Base-by-base conservation (phyloP, 2,113 vertebrate species). In the Corvus moneduloides region DNA sequence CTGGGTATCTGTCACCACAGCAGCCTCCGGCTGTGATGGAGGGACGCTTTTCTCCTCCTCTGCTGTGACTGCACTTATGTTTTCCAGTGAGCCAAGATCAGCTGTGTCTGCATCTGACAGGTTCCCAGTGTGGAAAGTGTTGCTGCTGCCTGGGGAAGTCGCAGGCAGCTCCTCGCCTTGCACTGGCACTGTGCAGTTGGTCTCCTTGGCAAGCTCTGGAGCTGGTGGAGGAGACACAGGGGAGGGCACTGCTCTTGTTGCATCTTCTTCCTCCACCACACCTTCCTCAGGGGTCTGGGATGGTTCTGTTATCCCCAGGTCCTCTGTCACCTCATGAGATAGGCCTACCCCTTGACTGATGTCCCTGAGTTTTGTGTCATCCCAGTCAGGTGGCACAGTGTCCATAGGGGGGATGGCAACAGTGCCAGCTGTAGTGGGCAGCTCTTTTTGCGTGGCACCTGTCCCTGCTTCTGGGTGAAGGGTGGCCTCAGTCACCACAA, bases 341-440 rank as follows among this genome's bases (percentile, higher is more conserved):
- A 5, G 2, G 8, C 74, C 81, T 35, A 37, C 85, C 19, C 68
- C 82, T 72, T 54, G 96, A 64, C 39, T 95, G 55, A 67, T 1
- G 4, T 43, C 73, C 26, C 87, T 93, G 23, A 90, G 39, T 74
- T 98, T 98, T 46, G 98, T 98, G 91, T 98, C 98, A 90, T 98
- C 98, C 98, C 98, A 98, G 39, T 98, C 97, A 14, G 84, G 92
- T 1, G 54, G 15, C 7, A 87, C 41, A 14, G 93, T 68, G 43
- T 88, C 67, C 11, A 14, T 1, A 12, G 76, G 12, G 23, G 17
- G 86, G 37, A 39, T 6, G 26, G 72, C 79, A 76, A 35, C 68
- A n/a, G 86, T 37, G 75, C 78, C 91, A 84, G 46, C 49, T 0
- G 0, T 8, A 11, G 80, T 22, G 35, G 87, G 66, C 41, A 77